Conservation (phyloP, 2,797 vertebrate species). For the Tachyglossus aculeatus region DNA sequence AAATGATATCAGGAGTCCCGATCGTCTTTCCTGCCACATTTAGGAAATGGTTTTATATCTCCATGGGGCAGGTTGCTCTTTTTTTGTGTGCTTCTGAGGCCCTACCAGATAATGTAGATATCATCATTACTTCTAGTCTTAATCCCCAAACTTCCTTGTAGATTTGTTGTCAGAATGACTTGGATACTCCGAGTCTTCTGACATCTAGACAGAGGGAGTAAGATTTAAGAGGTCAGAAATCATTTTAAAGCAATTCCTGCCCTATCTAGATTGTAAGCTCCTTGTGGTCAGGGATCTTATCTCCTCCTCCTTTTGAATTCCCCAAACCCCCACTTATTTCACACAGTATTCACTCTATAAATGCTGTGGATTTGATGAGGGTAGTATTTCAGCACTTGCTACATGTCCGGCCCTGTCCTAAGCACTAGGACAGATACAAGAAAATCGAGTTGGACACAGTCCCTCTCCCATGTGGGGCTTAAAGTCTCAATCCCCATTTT, state of each 20-base stretch:
- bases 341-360: no score
- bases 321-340: background rate
- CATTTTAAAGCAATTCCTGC: background rate
- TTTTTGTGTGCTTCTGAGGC: background rate
- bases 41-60: background rate
- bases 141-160: no score
- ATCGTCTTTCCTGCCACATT: background rate
- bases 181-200: background rate
- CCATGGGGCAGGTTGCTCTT: background rate
- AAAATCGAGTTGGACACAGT: no score
- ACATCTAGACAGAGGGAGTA: background rate
- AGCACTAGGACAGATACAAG: no score
- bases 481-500: no score
- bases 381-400: no score
- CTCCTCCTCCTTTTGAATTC: background rate
- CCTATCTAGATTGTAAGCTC: background rate
- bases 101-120: background rate
- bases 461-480: no score
- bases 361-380: no score
- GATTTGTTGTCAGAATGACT: background rate
- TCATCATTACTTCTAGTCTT: no score
- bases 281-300: background rate
- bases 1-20: background rate
- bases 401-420: no score
- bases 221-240: background rate